These are phyloP conservation scores for Syrrhaptes paradoxus DNA, from an alignment of 2,113 vertebrate species.

Conservation along the genomic window DNA sequence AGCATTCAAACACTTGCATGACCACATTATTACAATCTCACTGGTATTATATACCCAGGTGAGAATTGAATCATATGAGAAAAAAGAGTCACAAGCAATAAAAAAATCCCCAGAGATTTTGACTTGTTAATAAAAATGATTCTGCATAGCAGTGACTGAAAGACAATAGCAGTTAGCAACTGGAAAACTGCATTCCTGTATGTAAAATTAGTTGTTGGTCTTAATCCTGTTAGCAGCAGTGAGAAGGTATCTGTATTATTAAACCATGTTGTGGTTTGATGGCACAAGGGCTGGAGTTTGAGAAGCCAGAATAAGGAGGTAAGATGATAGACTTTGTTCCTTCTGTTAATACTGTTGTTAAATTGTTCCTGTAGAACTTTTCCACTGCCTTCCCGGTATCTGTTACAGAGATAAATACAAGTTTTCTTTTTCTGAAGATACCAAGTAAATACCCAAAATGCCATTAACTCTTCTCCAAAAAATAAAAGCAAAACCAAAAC, in stretches of 20 bases:
- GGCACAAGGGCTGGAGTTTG: background rate
- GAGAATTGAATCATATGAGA: background rate
- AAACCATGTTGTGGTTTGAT: background rate
- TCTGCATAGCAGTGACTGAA: background rate
- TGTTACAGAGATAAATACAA: background rate
- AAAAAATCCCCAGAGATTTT: background rate
- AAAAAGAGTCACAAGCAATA: background rate
- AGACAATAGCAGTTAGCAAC: background rate
- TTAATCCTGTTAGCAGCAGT: background rate
- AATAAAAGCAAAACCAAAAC: background rate
- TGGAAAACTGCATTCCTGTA: background rate
- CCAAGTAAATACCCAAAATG: background rate
- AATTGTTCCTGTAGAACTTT: background rate
- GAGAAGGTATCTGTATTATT: background rate
- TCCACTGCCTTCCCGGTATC: background rate
- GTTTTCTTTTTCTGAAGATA: background rate
- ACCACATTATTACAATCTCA: background rate
- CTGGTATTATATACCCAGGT: background rate
- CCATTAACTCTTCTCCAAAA: background rate
- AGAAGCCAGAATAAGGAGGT: background rate
- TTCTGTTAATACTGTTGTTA: background rate
- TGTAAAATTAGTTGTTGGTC: background rate
- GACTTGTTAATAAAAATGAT: background rate
- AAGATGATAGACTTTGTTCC: background rate
- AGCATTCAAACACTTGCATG: background rate